A percentile compares a stretch with the other conserved stretches of the same genome.
phyloP scores from a whole-genome alignment of 2,888 invertebrate species.

The Bombylius discolor region DNA sequence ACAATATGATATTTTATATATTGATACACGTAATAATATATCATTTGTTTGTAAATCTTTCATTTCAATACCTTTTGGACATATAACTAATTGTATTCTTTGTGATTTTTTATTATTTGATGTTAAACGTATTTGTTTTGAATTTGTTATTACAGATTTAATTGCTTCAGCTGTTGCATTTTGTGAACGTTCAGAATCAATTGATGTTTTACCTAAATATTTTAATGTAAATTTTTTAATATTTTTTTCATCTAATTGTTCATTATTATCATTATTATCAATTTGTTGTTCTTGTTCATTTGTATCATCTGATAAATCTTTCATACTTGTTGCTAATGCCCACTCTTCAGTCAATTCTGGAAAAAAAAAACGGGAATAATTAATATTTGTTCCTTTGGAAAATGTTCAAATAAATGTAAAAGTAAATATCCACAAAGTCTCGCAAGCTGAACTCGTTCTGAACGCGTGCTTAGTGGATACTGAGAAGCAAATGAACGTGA shows the following conservation, averaged over 20 bases:
- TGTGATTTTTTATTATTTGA: slow-evolving; percentile 43
- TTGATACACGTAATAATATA: slow-evolving; percentile 63
- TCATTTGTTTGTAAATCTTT: slow-evolving; percentile 57
- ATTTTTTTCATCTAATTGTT: slow-evolving; percentile 12
- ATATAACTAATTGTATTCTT: slow-evolving; percentile 59
- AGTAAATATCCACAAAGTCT: too few relatives aligned
- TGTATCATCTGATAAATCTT: slow-evolving; percentile 13
- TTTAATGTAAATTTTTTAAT: slow-evolving; percentile 22
- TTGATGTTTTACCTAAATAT: slow-evolving; percentile 24
- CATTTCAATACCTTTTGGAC: slow-evolving; percentile 62
- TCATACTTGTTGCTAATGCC: slow-evolving; percentile 17
- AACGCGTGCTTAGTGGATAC: too few relatives aligned
- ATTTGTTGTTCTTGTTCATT: not conserved
- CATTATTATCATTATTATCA: slow-evolving; percentile 15
- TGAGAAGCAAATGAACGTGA: too few relatives aligned
- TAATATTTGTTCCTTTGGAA: not conserved
- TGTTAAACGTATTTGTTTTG: slow-evolving; percentile 43
- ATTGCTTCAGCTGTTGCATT: slow-evolving; percentile 66
- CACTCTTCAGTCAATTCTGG: slow-evolving; percentile 19
- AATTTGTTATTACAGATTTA: slow-evolving; percentile 57
- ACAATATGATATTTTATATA: slow-evolving; percentile 84
- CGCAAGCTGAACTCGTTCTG: too few relatives aligned
- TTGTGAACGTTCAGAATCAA: slow-evolving; percentile 22
- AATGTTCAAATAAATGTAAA: not conserved
- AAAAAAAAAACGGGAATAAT: not conserved